Evolutionary conservation across 2,888 invertebrate genomes (phyloP).

Genomic region (Oxytorus armatus): DNA sequence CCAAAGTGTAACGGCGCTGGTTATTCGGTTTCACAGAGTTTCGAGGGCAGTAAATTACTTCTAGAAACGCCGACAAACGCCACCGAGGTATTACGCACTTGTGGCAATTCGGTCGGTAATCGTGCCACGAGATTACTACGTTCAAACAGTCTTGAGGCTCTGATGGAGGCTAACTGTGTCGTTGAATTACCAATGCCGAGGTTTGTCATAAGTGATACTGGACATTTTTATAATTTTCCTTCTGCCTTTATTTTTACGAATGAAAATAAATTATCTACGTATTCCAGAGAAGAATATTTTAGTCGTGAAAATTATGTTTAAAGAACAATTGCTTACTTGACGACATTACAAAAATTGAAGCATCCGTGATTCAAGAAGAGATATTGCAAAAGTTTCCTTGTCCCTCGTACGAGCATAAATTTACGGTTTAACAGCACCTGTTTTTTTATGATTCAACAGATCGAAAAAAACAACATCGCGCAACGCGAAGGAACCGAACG

Average conservation of each 20-base stretch:
- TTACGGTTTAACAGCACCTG: constrained; percentile 27
- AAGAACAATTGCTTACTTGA: too few relatives aligned
- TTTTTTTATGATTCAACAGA: constrained; percentile 69
- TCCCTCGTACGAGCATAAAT: not conserved
- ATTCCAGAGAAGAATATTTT: too few relatives aligned
- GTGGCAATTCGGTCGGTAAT: constrained; percentile 72
- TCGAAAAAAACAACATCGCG: constrained; percentile 71
- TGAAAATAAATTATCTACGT: too few relatives aligned
- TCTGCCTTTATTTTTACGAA: too few relatives aligned
- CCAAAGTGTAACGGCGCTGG: constrained; percentile 77
- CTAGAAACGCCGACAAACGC: constrained; percentile 92
- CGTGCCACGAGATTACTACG: constrained; percentile 71
- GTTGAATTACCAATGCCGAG: constrained; percentile 88
- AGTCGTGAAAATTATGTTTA: too few relatives aligned
- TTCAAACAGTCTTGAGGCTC: constrained; percentile 79
- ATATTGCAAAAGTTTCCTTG: too few relatives aligned
- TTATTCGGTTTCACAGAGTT: constrained; percentile 70
- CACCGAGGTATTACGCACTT: constrained; percentile 87
- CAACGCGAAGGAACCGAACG: constrained; percentile 66
- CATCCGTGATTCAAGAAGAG: too few relatives aligned
- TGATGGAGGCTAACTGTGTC: constrained; percentile 82
- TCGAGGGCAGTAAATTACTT: constrained; percentile 75
- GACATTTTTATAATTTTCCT: not conserved
- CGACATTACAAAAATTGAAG: too few relatives aligned
- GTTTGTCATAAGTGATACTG: constrained; percentile 77